Conservation (phyloP, 2,113 vertebrate genomes). For the Aramus guarauna region DNA sequence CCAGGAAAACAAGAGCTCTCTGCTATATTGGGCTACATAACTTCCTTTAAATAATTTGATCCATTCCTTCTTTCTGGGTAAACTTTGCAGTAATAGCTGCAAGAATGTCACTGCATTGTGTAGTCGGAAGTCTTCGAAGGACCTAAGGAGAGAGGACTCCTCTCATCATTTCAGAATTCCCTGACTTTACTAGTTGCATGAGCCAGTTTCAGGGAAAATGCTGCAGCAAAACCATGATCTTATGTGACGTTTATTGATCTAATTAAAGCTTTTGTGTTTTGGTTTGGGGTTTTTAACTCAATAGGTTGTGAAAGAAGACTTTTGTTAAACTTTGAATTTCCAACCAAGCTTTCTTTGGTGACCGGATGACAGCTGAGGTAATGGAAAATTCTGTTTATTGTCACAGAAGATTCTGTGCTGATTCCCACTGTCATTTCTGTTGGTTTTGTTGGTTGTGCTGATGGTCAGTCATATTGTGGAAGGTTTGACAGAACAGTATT, state of each 20-base stretch:
- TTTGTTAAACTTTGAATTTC: background rate
- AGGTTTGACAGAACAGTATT: background rate
- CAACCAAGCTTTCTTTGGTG: background rate
- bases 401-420: background rate
- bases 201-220: background rate
- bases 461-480: background rate
- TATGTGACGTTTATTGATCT: background rate
- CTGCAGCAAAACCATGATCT: background rate
- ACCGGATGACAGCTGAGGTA: background rate
- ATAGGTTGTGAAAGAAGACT: background rate
- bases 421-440: background rate
- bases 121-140: background rate
- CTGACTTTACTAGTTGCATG: background rate
- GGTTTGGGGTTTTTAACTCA: background rate
- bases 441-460: background rate
- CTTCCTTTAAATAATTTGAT: background rate
- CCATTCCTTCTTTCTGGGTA: background rate
- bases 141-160: too few relatives aligned
- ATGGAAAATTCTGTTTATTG: background rate
- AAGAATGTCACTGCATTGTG: background rate
- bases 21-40: background rate
- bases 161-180: background rate
- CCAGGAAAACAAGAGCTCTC: background rate
- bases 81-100: background rate
- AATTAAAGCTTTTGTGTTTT: background rate